These are phyloP conservation scores for Sitta europaea DNA, from an alignment of 2,113 vertebrate species.

Conservation along the genomic window DNA sequence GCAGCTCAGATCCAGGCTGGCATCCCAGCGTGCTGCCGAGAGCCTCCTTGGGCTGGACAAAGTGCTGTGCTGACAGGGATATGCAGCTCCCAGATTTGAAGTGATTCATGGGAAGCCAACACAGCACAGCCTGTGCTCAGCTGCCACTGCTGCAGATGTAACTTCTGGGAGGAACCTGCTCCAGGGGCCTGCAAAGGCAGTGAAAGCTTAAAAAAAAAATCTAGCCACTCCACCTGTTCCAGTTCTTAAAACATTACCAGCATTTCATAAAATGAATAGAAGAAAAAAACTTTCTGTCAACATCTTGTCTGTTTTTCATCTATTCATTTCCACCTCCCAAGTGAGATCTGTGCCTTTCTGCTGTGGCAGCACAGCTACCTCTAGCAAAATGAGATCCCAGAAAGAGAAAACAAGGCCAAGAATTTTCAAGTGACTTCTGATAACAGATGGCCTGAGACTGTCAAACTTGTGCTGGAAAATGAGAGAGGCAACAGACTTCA, in stretches of 20 bases:
- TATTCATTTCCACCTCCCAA: not conserved
- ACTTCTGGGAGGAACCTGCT: not conserved
- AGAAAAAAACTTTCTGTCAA: not conserved
- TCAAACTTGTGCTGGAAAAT: not conserved
- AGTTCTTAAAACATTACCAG: not conserved
- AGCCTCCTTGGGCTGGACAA: not conserved
- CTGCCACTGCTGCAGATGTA: not conserved
- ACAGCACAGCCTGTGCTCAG: not conserved
- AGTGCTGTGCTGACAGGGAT: not conserved
- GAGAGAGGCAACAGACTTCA: not conserved
- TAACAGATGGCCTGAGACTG: not conserved
- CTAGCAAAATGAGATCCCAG: not conserved
- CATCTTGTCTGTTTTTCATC: not conserved
- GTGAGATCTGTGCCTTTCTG: not conserved
- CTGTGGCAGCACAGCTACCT: not conserved
- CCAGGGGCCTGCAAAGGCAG: not conserved
- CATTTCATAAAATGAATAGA: not conserved
- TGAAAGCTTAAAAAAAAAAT: not conserved
- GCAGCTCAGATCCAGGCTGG: not conserved
- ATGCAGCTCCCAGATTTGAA: not conserved
- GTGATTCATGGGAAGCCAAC: not conserved
- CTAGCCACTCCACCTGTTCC: not conserved
- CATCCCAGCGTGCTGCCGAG: not conserved
- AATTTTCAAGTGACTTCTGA: slow-evolving; percentile 1
- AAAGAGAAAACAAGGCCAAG: slow-evolving; percentile 2